These are phyloP conservation scores for Ara ararauna DNA, from an alignment of 2,797 vertebrate species.

Conservation along the genomic window DNA sequence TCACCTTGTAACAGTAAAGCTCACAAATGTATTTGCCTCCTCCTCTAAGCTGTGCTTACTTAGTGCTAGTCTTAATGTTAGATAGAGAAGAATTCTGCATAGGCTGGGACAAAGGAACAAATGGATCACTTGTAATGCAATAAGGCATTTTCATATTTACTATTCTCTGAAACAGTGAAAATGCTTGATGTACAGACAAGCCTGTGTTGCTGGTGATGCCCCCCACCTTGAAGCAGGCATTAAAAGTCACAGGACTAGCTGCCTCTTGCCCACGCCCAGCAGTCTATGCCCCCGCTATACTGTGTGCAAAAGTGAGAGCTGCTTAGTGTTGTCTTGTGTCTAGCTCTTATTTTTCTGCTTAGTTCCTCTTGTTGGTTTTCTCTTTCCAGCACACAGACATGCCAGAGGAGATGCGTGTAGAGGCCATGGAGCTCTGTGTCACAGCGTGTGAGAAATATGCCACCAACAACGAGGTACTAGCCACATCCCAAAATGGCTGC, in stretches of 20 bases:
- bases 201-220: background rate
- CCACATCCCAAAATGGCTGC: background rate
- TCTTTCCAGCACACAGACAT: slow-evolving; percentile 93
- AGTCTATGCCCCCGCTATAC: fast-evolving
- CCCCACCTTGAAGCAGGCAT: background rate
- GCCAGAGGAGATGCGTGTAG: slow-evolving; percentile 96
- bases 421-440: slow-evolving; percentile 94
- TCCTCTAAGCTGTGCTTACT: background rate
- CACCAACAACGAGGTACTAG: slow-evolving; percentile 93
- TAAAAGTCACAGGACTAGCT: background rate
- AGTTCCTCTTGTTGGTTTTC: background rate
- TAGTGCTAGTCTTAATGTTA: background rate
- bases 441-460: slow-evolving; percentile 95
- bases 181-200: background rate
- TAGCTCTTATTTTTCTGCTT: background rate
- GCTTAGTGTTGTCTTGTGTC: background rate
- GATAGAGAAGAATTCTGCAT: background rate
- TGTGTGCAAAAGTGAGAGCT: background rate
- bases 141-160: background rate
- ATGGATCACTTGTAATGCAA: background rate
- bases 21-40: background rate
- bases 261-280: background rate
- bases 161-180: background rate
- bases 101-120: background rate
- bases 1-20: background rate